Conservation (phyloP, 2,113 vertebrate genomes). For the Lethenteron camtschaticum region DNA sequence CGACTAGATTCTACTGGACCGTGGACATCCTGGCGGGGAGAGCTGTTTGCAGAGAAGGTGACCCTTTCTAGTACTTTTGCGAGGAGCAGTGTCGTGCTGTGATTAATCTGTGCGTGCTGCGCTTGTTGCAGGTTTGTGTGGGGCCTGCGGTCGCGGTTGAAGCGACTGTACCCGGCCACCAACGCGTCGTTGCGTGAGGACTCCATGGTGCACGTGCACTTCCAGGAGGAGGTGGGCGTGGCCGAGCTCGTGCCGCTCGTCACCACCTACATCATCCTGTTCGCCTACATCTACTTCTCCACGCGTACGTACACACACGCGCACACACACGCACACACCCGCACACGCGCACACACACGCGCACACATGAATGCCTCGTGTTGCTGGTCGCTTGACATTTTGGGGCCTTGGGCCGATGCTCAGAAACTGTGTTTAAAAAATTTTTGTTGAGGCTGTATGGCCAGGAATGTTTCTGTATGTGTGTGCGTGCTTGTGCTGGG, state of each 20-base stretch:
- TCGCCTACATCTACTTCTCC: conserved; percentile 98
- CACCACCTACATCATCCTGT: conserved; percentile 94
- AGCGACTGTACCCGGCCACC: conserved; percentile 56
- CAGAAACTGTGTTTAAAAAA: too few species aligned
- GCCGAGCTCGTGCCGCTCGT: conserved; percentile 84
- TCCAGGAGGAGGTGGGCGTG: conserved; percentile 86
- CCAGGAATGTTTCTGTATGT: not conserved
- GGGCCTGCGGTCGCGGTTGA: conserved; percentile 59
- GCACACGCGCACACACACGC: not conserved
- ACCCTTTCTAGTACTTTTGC: too few species aligned
- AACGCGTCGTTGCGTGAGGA: conserved; percentile 73
- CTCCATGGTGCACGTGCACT: conserved; percentile 72
- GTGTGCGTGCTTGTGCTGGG: accelerated
- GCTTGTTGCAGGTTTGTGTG: conserved; percentile 38
- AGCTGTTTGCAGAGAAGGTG: too few species aligned
- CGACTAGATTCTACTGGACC: too few species aligned
- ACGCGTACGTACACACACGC: conserved; percentile 37
- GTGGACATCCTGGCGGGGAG: too few species aligned
- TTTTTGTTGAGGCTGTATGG: too few species aligned
- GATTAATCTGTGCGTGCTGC: not conserved
- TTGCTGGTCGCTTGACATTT: too few species aligned
- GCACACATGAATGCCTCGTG: not conserved
- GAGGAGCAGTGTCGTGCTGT: too few species aligned
- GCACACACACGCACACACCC: not conserved
- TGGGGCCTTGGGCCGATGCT: too few species aligned